A percentile compares a stretch with the other conserved stretches of the same genome.
Evolutionary conservation across 2,113 vertebrate genomes (phyloP).

Genomic region (Leucopternis melanops): DNA sequence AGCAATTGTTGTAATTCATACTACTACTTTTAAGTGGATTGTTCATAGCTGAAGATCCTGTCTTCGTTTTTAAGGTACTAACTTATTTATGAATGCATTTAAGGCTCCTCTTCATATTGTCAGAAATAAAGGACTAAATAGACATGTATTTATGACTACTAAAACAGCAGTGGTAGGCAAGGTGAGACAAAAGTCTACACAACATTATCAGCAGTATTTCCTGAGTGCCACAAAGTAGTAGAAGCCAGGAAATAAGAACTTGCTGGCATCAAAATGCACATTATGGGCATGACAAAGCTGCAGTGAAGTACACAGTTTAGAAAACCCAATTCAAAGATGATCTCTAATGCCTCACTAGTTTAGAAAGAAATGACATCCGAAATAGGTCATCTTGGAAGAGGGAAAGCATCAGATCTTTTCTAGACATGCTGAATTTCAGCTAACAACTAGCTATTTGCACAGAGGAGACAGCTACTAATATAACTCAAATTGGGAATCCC

Average conservation of each 20-base stretch:
- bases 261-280: background rate
- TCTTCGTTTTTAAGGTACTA: background rate
- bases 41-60: background rate
- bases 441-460: background rate
- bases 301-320: background rate
- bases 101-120: background rate
- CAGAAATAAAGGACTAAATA: background rate
- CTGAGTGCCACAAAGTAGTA: background rate
- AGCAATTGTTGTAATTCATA: background rate
- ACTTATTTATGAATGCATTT: background rate
- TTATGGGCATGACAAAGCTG: background rate
- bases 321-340: background rate
- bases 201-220: accelerated
- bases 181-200: background rate
- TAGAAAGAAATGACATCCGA: background rate
- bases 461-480: background rate
- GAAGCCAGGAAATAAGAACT: background rate
- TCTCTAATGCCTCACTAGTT: background rate
- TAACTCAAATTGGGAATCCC: background rate
- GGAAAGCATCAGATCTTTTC: background rate
- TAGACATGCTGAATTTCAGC: background rate
- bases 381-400: background rate
- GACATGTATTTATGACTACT: accelerated
- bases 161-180: accelerated
- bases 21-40: background rate